phyloP scores from a whole-genome alignment of 2,888 invertebrate species.

The Perithous albicinctus region DNA sequence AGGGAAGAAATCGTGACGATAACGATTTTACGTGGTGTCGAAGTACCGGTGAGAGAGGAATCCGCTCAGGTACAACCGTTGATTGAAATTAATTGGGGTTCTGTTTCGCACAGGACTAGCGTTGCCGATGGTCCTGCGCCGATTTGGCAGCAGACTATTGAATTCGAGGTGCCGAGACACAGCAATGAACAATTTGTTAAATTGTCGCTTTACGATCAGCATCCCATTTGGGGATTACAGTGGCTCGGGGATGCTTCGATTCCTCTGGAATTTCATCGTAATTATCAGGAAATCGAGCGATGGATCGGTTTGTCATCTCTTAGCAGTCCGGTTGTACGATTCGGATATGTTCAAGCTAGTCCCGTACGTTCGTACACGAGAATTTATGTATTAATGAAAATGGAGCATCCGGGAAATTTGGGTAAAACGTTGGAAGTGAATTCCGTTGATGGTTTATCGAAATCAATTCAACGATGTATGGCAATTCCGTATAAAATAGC shows the following conservation, averaged over 20 bases:
- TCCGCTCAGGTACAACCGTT: slow-evolving; percentile 81
- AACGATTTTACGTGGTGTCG: slow-evolving; percentile 80
- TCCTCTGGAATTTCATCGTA: slow-evolving; percentile 79
- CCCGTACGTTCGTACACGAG: slow-evolving; percentile 77
- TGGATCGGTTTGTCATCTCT: slow-evolving; percentile 81
- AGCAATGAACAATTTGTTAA: slow-evolving; percentile 77
- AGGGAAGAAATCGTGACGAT: slow-evolving; percentile 79
- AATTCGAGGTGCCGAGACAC: slow-evolving; percentile 78
- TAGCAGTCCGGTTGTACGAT: slow-evolving; percentile 78
- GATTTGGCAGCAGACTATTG: slow-evolving; percentile 82
- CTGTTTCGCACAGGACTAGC: slow-evolving; percentile 73
- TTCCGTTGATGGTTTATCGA: slow-evolving; percentile 74
- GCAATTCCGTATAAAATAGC: slow-evolving; percentile 78
- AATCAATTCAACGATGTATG: slow-evolving; percentile 81
- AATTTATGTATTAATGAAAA: slow-evolving; percentile 81
- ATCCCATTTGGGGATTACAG: slow-evolving; percentile 83
- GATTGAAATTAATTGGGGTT: slow-evolving; percentile 81
- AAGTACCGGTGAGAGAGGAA: slow-evolving; percentile 83
- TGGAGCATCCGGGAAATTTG: slow-evolving; percentile 77
- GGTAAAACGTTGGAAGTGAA: slow-evolving; percentile 73
- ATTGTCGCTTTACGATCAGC: slow-evolving; percentile 81
- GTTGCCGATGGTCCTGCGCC: slow-evolving; percentile 81
- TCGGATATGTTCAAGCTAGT: slow-evolving; percentile 81
- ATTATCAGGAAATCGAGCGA: slow-evolving; percentile 81
- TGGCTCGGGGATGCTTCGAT: slow-evolving; percentile 82